phyloP scores from a whole-genome alignment of 2,113 vertebrate species.

The Gobio gobio region DNA sequence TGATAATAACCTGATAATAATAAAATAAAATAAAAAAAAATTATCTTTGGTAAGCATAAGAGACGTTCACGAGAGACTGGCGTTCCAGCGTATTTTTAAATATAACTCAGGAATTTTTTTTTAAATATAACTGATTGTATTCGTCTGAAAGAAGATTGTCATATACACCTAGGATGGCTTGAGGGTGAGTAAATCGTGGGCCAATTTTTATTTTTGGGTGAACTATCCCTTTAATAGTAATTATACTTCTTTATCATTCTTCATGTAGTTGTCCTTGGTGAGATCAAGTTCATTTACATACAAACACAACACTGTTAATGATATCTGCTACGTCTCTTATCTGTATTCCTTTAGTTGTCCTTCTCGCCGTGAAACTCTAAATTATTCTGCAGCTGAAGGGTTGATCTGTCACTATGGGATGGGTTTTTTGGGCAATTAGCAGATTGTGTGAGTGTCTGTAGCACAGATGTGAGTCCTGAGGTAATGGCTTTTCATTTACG shows the following conservation, averaged over 20 bases:
- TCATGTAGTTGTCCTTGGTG: neutral
- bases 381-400: neutral
- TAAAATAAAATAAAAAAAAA: too few relatives aligned
- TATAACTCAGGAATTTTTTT: too few relatives aligned
- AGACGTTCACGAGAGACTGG: too few relatives aligned
- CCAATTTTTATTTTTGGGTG: too few relatives aligned
- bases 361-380: neutral
- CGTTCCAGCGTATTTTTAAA: too few relatives aligned
- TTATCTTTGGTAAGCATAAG: too few relatives aligned
- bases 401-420: neutral
- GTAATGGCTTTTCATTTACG: neutral
- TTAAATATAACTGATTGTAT: too few relatives aligned
- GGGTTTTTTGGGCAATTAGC: neutral
- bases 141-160: too few relatives aligned
- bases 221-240: neutral
- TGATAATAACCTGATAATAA: too few relatives aligned
- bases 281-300: neutral
- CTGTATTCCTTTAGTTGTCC: neutral
- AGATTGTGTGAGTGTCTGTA: neutral
- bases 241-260: slow-evolving; percentile 1
- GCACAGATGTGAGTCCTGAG: slow-evolving; percentile 3
- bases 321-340: neutral
- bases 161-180: too few relatives aligned
- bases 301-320: neutral
- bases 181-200: too few relatives aligned